Conservation (phyloP, 2,113 vertebrate genomes). For the Maylandia zebra region DNA sequence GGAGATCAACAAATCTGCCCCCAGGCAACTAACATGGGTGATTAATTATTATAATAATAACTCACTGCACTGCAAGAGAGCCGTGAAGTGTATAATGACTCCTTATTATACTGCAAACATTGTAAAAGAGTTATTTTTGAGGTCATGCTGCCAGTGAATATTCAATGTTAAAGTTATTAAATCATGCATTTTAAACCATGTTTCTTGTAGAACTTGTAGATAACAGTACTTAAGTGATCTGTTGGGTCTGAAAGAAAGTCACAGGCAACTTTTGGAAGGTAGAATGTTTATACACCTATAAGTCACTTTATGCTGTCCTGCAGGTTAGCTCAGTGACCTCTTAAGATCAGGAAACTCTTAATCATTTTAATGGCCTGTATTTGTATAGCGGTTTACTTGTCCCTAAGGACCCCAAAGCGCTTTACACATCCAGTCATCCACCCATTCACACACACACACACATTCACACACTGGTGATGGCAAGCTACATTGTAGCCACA, state of each 20-base stretch:
- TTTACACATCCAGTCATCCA: too few relatives aligned
- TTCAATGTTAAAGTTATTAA: not conserved
- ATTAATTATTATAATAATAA: slow-evolving; percentile 17
- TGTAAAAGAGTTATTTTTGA: not conserved
- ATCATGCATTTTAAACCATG: not conserved
- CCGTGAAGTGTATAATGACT: not conserved
- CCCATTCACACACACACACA: not conserved
- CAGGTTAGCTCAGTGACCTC: not conserved
- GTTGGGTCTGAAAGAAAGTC: not conserved
- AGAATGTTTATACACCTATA: not conserved
- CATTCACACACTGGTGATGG: not conserved
- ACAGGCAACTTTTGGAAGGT: not conserved
- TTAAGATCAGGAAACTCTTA: not conserved
- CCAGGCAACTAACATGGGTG: not conserved
- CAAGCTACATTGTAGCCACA: not conserved
- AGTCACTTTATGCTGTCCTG: not conserved
- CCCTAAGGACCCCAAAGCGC: not conserved
- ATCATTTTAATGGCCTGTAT: not conserved
- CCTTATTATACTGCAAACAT: not conserved
- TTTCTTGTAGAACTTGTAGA: not conserved
- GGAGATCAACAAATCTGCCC: not conserved
- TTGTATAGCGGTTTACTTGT: not conserved
- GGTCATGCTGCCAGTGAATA: not conserved
- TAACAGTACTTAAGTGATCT: not conserved
- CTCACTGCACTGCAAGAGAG: not conserved